Conservation (phyloP, 2,113 vertebrate genomes). For the Sapajus apella region DNA sequence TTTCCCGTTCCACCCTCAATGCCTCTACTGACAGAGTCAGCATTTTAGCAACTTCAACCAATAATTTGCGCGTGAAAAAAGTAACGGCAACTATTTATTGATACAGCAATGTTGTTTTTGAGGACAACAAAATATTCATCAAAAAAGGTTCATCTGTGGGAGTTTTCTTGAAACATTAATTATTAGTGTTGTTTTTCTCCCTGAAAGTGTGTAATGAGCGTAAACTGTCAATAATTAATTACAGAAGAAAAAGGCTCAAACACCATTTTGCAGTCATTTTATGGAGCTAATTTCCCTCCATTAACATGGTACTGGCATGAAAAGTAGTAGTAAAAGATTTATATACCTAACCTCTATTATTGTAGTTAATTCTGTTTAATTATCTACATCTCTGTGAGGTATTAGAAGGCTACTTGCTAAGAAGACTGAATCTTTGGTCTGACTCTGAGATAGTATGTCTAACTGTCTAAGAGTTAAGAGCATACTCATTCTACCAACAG, state of each 20-base stretch:
- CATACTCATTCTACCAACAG: not conserved
- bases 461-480: not conserved
- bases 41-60: not conserved
- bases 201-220: not conserved
- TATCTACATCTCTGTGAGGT: not conserved
- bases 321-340: slow-evolving; percentile 48
- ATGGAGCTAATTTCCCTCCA: not conserved
- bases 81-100: not conserved
- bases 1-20: not conserved
- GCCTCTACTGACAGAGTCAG: not conserved
- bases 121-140: slow-evolving; percentile 38
- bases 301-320: not conserved
- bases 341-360: slow-evolving; percentile 13
- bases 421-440: not conserved
- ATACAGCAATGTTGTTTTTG: not conserved
- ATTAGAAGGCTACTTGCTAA: not conserved
- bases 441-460: not conserved
- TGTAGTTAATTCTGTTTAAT: slow-evolving; percentile 23
- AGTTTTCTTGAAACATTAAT: slow-evolving; percentile 50
- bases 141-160: not conserved
- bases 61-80: slow-evolving; percentile 4
- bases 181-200: not conserved
- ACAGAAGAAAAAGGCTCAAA: slow-evolving; percentile 21
- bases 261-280: slow-evolving; percentile 45
- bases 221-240: slow-evolving; percentile 66